Conservation (phyloP, 2,113 vertebrate species). For the Scytalopus superciliaris region DNA sequence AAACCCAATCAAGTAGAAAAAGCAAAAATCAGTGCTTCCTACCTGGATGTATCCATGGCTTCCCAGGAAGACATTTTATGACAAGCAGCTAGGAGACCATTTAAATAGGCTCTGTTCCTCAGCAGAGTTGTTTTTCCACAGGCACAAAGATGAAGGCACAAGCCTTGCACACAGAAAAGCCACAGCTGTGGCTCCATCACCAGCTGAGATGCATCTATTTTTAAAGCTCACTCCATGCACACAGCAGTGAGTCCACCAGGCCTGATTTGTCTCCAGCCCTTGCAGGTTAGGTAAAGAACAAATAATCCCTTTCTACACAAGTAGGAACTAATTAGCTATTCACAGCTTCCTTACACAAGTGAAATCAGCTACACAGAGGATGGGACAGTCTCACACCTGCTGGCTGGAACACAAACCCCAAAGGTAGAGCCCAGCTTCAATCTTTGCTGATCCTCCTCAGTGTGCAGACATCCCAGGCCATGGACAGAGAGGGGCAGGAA, state of each 20-base stretch:
- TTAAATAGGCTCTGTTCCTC: background rate
- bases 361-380: background rate
- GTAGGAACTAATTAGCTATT: background rate
- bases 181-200: background rate
- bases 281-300: background rate
- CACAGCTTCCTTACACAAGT: background rate
- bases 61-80: background rate
- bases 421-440: background rate
- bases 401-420: background rate
- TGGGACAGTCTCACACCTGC: background rate
- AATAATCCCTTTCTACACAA: background rate
- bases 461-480: too few relatives aligned
- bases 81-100: background rate
- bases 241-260: background rate
- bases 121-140: background rate
- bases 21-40: background rate
- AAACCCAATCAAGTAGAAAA: background rate
- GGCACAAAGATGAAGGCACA: background rate
- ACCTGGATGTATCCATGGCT: background rate
- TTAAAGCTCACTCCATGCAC: background rate
- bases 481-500: background rate
- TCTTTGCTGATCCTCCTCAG: background rate
- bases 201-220: background rate
- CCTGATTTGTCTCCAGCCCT: background rate
- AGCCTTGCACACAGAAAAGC: background rate